Evolutionary conservation across 2,797 vertebrate genomes (phyloP), one percentile per base, ranked within the genome.

Genomic region (Sebastes variabilis): DNA sequence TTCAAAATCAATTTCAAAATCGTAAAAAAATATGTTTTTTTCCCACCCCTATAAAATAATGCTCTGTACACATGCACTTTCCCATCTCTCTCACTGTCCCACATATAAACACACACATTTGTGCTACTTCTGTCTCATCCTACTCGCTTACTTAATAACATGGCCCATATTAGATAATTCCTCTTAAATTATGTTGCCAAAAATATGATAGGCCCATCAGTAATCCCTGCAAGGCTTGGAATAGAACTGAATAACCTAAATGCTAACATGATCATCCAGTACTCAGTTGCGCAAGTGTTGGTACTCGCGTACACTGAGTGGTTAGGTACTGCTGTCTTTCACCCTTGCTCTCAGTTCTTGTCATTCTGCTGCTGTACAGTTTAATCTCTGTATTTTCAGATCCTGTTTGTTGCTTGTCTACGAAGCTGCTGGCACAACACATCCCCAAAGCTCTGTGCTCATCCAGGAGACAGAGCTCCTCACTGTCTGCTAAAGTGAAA

Each of bases 111-210:
- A 58, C 64, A 72, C 30, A 80, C 14, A 69, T 38, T 22, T 46
- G 24, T 67, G 74, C 71, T 72, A 42, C 46, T 86, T 84, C 66
- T 54, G 24, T 66, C 30, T 82, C 67, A 68, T 75, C 71, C 85
- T 73, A 66, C 71, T 82, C 3, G 1, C 66, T 82, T 75, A 60
- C 66, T 81, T 87, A 91, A 80, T 77, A 70, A 72, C 77, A 87
- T 46, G 58, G 75, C 66, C 60, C 56, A 71, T 80, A 85, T 88
- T 79, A 82, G 83, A 87, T 88, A 75, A 92, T 92, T 83, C 77
- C 82, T 87, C 61, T 83, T 67, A 86, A 89, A 89, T 80, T 12
- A 81, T 66, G 81, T 77, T 84, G 64, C 89, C 89, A 83, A 91
- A 91, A 89, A 90, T 87, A 88, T 83, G 74, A 82, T 34, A 61